Conservation (phyloP, 1,140 invertebrate species). For the Eumaeus atala region DNA sequence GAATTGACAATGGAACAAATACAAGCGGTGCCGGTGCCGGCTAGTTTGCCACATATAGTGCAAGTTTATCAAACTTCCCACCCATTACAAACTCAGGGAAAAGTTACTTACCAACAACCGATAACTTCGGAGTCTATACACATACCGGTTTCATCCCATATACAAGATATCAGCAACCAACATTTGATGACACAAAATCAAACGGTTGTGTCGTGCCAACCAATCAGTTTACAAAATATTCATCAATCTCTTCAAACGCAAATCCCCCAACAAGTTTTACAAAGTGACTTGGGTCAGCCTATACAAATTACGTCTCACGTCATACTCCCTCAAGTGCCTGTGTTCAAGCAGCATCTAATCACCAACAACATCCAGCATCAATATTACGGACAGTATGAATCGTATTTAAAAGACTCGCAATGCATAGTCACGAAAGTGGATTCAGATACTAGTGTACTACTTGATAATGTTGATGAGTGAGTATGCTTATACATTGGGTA, state of each 20-base stretch:
- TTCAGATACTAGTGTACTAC: constrained; percentile 28
- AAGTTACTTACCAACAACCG: constrained; percentile 49
- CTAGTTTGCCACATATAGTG: constrained; percentile 46
- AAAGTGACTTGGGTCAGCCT: constrained; percentile 41
- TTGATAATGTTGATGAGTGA: constrained; percentile 41
- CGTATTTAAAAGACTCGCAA: constrained; percentile 42
- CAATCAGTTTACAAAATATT: constrained; percentile 46
- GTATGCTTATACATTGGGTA: constrained; percentile 19
- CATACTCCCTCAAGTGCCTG: constrained; percentile 45
- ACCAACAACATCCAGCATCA: constrained; percentile 40
- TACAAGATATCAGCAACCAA: constrained; percentile 37
- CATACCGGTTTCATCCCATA: constrained; percentile 41
- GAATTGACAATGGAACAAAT: constrained; percentile 46
- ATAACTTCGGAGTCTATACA: constrained; percentile 45
- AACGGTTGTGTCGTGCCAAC: constrained; percentile 56
- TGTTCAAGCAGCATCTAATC: constrained; percentile 49
- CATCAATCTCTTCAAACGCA: constrained; percentile 36
- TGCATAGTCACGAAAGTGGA: constrained; percentile 48
- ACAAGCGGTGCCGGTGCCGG: constrained; percentile 29
- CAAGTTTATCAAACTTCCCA: constrained; percentile 56
- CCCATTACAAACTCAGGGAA: constrained; percentile 43
- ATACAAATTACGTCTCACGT: constrained; percentile 51
- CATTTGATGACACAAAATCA: constrained; percentile 45
- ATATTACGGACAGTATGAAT: constrained; percentile 48
- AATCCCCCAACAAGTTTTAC: constrained; percentile 38